Percentiles rank a stretch among this genome's conserved stretches.
Evolutionary conservation across 1,140 invertebrate species (phyloP).

Genomic region (Aphidius gifuensis): DNA sequence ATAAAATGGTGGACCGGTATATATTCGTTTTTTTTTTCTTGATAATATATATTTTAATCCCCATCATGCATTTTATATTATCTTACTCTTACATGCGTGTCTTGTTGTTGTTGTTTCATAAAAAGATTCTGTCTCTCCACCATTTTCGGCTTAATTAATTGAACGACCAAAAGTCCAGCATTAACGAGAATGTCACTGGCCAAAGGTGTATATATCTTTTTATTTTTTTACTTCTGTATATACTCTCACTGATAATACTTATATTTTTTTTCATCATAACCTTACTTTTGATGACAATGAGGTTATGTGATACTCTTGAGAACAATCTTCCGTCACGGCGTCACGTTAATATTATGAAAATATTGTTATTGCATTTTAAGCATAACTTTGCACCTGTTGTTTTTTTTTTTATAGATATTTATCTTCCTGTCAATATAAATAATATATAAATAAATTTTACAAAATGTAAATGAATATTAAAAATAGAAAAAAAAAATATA

Average conservation of each 20-base stretch:
- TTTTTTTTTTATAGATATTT: no score
- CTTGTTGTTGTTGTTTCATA: background rate
- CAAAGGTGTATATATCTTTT: constrained; percentile 9
- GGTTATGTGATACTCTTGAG: constrained; percentile 26
- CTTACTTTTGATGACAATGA: background rate
- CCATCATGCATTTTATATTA: no score
- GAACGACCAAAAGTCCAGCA: constrained; percentile 14
- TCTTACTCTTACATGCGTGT: background rate
- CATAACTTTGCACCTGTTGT: no score
- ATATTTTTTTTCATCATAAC: background rate
- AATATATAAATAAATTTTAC: no score
- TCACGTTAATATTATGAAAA: constrained; percentile 16
- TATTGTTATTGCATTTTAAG: background rate
- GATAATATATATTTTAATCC: no score
- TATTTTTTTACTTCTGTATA: background rate
- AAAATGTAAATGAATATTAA: no score
- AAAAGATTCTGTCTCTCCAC: constrained; percentile 18
- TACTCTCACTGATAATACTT: no score
- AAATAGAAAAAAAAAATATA: no score
- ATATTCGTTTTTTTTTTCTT: background rate
- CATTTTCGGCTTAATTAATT: constrained; percentile 29
- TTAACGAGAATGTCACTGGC: background rate
- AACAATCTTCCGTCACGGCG: constrained; percentile 15
- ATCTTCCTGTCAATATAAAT: no score
- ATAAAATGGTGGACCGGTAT: constrained; percentile 32